Evolutionary conservation across 2,888 invertebrate genomes (phyloP), one percentile per base, ranked within the genome.

Genomic region (Celastrina argiolus): DNA sequence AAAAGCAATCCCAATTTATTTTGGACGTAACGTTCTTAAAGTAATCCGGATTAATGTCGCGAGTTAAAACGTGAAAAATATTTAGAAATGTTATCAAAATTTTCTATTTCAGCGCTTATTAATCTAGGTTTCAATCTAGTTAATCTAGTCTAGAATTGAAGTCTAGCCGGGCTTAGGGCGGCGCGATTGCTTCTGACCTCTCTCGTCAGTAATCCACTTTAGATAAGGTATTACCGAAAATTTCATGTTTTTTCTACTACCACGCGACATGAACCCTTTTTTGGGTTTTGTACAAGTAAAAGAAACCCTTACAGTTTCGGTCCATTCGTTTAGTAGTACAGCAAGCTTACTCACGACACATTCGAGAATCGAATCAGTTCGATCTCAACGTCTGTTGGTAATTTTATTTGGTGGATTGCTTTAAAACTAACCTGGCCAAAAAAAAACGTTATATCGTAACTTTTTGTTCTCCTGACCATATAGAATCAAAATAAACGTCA

Each of bases 21-120:
- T 34, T 14, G 34, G 12, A 61, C 39, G 56, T 28, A 28, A 26
- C 45, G 22, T 22, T 10, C 34, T 10, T 34, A 22, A 4, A 18
- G 10, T 18, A 36, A 59, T 36, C 59, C 18, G 61, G 61, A 61
- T 61, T 34, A 22, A 22, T 7, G 61, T 61, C 61, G 12, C 14
- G 16, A 31, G n/a, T 58, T 58, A 58, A 28, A 18, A 39, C 18
- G 39, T 14, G 22, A 4, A 51, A 58, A 31, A 58, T 31, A n/a
- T 3, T 58, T 28, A 16, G n/a, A n/a, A 58, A 58, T 58, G 36
- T 36, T 36, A 56, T 61, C 39, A 16, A 61, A 39, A 61, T 36
- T 36, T 61, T 61, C 61, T 14, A 39, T 61, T 61, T 22, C 61
- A 61, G 39, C 61, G 61, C 61, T 61, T 61, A 61, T 61, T 36